These are phyloP conservation scores for Azemiops feae DNA, from an alignment of 2,113 vertebrate genomes.

Conservation along the genomic window DNA sequence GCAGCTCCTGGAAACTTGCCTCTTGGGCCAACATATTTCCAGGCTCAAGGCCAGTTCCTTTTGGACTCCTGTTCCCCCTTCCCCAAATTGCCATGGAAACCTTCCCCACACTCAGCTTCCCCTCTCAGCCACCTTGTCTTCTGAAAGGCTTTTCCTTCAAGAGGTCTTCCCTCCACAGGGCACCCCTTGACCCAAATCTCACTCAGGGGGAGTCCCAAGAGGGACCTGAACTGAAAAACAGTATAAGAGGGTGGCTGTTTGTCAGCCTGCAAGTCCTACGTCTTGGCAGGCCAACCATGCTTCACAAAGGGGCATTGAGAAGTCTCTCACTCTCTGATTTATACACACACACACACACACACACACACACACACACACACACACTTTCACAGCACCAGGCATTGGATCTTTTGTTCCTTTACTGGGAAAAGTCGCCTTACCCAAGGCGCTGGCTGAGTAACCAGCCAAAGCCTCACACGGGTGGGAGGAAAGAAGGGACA, in stretches of 20 bases:
- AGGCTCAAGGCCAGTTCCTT: conserved; percentile 27
- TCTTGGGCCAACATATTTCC: conserved; percentile 20
- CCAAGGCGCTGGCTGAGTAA: conserved; percentile 9
- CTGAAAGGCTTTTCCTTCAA: background rate
- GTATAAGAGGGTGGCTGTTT: conserved; percentile 3
- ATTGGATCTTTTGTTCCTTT: conserved; percentile 23
- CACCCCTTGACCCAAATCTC: conserved; percentile 14
- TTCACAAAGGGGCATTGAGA: conserved; percentile 20
- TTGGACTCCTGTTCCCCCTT: background rate
- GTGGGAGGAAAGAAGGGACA: conserved; percentile 1
- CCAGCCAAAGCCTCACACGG: conserved; percentile 20
- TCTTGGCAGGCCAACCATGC: background rate
- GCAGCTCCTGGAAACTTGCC: conserved; percentile 16
- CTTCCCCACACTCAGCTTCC: background rate
- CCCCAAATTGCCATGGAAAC: conserved; percentile 2
- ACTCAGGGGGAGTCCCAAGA: background rate
- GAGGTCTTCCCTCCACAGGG: background rate
- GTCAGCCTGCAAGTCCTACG: background rate
- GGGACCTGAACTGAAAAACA: background rate
- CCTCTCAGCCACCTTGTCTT: conserved; percentile 7
- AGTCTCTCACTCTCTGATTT: background rate
- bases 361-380: background rate
- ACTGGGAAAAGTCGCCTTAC: conserved; percentile 32
- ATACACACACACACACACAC: background rate
- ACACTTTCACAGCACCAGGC: background rate